phyloP scores from a whole-genome alignment of 2,113 vertebrate genomes.

The Lota lota region DNA sequence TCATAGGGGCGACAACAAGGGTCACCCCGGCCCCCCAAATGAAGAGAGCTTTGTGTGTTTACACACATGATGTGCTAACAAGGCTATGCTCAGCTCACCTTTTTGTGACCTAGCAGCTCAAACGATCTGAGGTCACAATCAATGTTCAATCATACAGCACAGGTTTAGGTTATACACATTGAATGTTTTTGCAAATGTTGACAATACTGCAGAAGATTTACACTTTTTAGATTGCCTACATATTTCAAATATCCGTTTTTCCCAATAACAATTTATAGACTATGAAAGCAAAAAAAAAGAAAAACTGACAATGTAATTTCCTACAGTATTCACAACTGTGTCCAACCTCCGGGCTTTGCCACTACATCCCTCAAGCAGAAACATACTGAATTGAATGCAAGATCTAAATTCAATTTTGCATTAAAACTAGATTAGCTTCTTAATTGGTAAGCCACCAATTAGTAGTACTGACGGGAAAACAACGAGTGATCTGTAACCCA shows the following conservation, averaged over 20 bases:
- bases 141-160: not conserved
- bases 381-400: not conserved
- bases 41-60: slow-evolving; percentile 1
- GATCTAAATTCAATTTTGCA: no score
- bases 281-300: no score
- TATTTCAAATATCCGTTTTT: no score
- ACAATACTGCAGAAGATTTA: not conserved
- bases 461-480: not conserved
- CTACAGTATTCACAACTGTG: not conserved
- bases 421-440: no score
- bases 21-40: not conserved
- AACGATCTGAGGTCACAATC: not conserved
- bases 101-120: not conserved
- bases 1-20: not conserved
- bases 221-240: not conserved
- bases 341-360: not conserved
- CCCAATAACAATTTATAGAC: no score
- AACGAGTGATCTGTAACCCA: not conserved
- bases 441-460: not conserved
- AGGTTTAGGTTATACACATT: not conserved
- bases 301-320: not conserved
- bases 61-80: not conserved
- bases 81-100: not conserved
- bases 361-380: not conserved
- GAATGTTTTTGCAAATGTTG: not conserved